Evolutionary conservation across 92 coral and sea anemone species (phyloP).

Genomic region (Umimayanthus chanpuru): DNA sequence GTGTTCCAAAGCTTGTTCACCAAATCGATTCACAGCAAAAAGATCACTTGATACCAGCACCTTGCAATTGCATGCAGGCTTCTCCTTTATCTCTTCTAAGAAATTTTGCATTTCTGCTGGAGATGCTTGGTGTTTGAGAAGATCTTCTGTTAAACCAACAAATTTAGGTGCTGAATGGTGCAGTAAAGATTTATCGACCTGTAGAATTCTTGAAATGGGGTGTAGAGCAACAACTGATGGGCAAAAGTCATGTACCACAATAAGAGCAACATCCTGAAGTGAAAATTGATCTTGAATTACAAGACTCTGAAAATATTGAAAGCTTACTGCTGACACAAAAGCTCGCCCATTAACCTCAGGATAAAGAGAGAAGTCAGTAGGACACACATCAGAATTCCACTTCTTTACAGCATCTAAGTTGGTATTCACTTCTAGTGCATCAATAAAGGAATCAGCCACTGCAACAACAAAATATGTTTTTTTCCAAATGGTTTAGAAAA

Average conservation of each 20-base stretch:
- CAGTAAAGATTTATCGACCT: not conserved
- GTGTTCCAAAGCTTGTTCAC: constrained; percentile 66
- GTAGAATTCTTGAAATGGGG: constrained; percentile 14
- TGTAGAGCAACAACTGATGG: constrained; percentile 5
- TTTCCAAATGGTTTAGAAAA: too few relatives aligned
- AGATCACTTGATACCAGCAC: constrained; percentile 75
- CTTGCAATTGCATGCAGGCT: constrained; percentile 57
- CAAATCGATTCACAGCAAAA: constrained; percentile 80
- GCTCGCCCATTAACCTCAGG: not conserved
- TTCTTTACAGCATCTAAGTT: not conserved
- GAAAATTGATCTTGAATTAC: not conserved
- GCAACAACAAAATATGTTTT: constrained; percentile 7
- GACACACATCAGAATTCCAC: not conserved
- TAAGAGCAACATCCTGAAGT: constrained; percentile 25
- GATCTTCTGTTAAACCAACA: constrained; percentile 63
- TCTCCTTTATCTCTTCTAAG: constrained; percentile 48
- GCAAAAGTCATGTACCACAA: constrained; percentile 59
- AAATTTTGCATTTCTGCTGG: constrained; percentile 46
- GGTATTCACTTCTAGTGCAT: constrained; percentile 37
- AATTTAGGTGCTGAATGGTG: constrained; percentile 47
- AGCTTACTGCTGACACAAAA: not conserved
- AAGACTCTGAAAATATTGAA: not conserved
- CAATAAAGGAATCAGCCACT: constrained; percentile 21
- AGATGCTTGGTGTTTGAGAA: constrained; percentile 45
- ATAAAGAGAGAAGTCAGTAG: not conserved